Percentiles rank a stretch among this genome's conserved stretches.
Conservation (phyloP, 64 coral and sea anemone genomes). For the Dendrophyllia cribrosa region DNA sequence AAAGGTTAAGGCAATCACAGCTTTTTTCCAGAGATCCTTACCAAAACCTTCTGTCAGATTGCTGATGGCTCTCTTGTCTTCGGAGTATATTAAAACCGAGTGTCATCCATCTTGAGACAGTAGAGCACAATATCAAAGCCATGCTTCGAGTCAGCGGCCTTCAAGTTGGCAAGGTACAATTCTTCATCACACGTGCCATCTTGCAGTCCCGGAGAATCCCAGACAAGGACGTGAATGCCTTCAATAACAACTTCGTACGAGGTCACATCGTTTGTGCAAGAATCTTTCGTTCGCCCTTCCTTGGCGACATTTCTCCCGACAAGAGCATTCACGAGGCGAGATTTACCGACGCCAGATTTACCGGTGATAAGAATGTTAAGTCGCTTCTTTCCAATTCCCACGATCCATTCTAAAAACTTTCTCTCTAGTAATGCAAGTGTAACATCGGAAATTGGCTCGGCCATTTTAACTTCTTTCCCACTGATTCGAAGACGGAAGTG, state of each 20-base stretch:
- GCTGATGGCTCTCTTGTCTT: slow-evolving; percentile 15
- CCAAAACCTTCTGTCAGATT: slow-evolving; percentile 3
- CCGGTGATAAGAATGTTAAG: slow-evolving; percentile 26
- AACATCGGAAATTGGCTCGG: too few species aligned
- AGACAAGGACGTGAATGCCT: neutral
- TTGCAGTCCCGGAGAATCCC: slow-evolving; percentile 59
- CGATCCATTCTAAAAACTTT: neutral
- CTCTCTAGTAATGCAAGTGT: too few species aligned
- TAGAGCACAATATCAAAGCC: slow-evolving; percentile 38
- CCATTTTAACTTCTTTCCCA: too few species aligned
- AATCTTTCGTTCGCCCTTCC: neutral
- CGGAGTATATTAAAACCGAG: neutral
- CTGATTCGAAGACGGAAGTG: too few species aligned
- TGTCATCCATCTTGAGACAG: slow-evolving; percentile 53
- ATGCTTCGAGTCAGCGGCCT: neutral
- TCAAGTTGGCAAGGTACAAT: slow-evolving; percentile 8
- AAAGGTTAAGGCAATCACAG: too few species aligned
- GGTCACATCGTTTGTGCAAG: neutral
- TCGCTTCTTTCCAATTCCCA: neutral
- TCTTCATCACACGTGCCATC: neutral
- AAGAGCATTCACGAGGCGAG: slow-evolving; percentile 41
- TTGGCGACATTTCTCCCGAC: neutral
- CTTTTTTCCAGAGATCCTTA: neutral
- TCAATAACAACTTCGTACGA: neutral
- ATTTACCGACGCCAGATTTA: slow-evolving; percentile 53